Percentiles rank a stretch among this genome's conserved stretches.
These are phyloP conservation scores for Chitala chitala DNA, from an alignment of 2,113 vertebrate genomes.

Conservation along the genomic window DNA sequence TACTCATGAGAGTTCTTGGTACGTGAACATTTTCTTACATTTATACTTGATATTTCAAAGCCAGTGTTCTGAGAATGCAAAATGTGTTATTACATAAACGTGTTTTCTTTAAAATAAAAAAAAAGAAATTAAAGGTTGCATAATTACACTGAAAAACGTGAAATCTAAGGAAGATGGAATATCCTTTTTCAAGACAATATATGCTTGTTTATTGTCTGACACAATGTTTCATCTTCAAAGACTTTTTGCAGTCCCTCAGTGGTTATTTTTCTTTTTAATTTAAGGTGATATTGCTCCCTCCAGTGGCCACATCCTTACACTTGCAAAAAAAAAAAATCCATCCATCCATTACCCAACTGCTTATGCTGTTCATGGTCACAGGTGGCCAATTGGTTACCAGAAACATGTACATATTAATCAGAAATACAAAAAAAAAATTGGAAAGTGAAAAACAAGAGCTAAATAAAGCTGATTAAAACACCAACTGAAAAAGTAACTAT, in stretches of 20 bases:
- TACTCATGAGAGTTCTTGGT: conserved; percentile 88
- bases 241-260: no score
- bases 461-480: neutral
- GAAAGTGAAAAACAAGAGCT: neutral
- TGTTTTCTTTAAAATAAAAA: no score
- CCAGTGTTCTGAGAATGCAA: neutral
- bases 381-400: neutral
- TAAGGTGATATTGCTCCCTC: neutral
- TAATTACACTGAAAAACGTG: no score
- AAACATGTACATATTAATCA: neutral
- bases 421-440: neutral
- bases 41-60: neutral
- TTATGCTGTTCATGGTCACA: no score
- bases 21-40: conserved; percentile 45
- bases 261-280: neutral
- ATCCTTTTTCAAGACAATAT: no score
- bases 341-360: no score
- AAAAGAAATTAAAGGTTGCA: no score
- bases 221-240: no score
- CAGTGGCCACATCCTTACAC: neutral
- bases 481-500: neutral
- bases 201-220: no score
- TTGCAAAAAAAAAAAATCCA: no score
- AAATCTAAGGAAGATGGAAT: no score
- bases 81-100: neutral